phyloP scores from a whole-genome alignment of 2,888 invertebrate species.

The Mythimna loreyi region DNA sequence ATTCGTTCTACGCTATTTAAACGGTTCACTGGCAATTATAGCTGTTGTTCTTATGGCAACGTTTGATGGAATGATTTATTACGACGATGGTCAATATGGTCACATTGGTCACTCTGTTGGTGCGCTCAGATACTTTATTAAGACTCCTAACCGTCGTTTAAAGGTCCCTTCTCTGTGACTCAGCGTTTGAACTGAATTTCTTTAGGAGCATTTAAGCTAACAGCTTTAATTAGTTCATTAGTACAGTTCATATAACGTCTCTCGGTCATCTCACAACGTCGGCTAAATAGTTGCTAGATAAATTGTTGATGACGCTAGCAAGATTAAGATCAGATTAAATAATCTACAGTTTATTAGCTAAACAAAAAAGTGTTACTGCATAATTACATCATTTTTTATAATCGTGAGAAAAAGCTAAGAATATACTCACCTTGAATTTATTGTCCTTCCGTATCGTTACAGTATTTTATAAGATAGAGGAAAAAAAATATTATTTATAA shows the following conservation, averaged over 20 bases:
- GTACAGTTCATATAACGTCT: slow-evolving; percentile 17
- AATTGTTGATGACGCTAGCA: background rate
- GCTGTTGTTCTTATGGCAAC: slow-evolving; percentile 39
- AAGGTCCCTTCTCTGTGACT: slow-evolving; percentile 27
- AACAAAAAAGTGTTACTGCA: slow-evolving; percentile 20
- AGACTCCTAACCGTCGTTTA: background rate
- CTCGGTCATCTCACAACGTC: slow-evolving; percentile 4
- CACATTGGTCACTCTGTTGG: slow-evolving; percentile 12
- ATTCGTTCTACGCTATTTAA: slow-evolving; percentile 63
- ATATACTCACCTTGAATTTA: slow-evolving; percentile 36
- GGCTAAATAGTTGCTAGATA: background rate
- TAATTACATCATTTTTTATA: slow-evolving; percentile 21
- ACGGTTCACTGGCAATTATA: slow-evolving; percentile 57
- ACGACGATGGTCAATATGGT: background rate
- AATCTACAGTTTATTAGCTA: slow-evolving; percentile 7
- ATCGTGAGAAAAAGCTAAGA: slow-evolving; percentile 33
- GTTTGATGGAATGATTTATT: slow-evolving; percentile 40
- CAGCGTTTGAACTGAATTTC: slow-evolving; percentile 4
- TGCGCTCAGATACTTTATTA: background rate
- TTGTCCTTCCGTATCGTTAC: slow-evolving; percentile 29
- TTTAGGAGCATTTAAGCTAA: slow-evolving; percentile 3
- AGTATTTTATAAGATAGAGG: slow-evolving; percentile 14
- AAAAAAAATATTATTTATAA: background rate
- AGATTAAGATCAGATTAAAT: slow-evolving; percentile 20
- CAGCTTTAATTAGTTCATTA: slow-evolving; percentile 38